Conservation (phyloP, 2,797 vertebrate species). For the Aratinga solstitialis region DNA sequence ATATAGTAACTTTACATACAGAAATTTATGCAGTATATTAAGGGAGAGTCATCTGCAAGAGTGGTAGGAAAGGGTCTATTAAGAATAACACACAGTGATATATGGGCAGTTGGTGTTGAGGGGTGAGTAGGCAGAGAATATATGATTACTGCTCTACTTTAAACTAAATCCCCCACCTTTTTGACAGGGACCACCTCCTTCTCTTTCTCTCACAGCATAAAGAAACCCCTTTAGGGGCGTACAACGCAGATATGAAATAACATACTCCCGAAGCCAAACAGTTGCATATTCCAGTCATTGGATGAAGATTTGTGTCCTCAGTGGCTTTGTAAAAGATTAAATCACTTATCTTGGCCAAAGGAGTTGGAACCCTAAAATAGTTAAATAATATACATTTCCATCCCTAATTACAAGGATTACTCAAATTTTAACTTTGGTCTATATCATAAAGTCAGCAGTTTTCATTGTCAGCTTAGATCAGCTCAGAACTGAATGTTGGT, state of each 20-base stretch:
- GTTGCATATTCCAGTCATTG: background rate
- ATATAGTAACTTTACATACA: background rate
- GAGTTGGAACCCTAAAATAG: background rate
- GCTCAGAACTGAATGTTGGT: background rate
- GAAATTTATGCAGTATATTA: background rate
- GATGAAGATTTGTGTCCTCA: background rate
- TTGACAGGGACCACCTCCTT: constrained; percentile 41
- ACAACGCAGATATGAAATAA: background rate
- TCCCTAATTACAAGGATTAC: background rate
- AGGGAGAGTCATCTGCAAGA: background rate
- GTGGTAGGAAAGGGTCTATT: background rate
- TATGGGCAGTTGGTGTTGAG: constrained; percentile 46
- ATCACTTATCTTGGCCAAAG: background rate
- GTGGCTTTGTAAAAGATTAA: background rate
- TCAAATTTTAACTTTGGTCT: background rate
- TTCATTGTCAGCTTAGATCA: constrained; percentile 32
- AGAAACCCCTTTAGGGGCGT: background rate
- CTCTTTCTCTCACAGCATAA: background rate
- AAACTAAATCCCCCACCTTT: constrained; percentile 53
- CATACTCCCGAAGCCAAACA: background rate
- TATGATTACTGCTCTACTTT: constrained; percentile 13
- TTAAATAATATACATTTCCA: background rate
- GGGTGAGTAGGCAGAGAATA: constrained; percentile 53
- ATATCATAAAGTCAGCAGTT: background rate
- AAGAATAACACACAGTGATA: constrained; percentile 13